Base-by-base conservation (phyloP, 2,113 vertebrate species). In the Rhinopomastus cyanomelas region DNA sequence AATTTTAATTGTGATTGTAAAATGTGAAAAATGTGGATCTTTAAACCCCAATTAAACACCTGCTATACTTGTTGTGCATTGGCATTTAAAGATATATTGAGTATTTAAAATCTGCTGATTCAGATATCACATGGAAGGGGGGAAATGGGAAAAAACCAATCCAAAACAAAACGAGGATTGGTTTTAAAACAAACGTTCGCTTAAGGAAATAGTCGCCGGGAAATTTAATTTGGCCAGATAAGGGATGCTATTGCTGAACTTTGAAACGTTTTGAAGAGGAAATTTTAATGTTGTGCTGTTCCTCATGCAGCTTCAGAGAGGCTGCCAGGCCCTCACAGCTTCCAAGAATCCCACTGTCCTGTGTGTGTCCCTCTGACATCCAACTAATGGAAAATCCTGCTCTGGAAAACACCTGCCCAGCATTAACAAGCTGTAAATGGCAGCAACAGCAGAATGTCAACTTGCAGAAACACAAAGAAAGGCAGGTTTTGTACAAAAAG, bases 31-130 rank as follows among this genome's bases (percentile, higher is more conserved):
- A 98, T 98, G 97, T 97, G 97, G 96, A 97, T 98, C 98, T 98
- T 98, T 98, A 98, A 98, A 98, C 97, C 97, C 98, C 97, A 98
- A 98, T 98, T 98, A 98, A 98, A 98, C 98, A 98, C 98, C 97
- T 98, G 97, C 97, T 98, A 98, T 98, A 98, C 97, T 97, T 97
- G 97, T 97, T 97, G 96, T 97, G 96, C 96, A 97, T 97, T 98
- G 97, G 97, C 97, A 96, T 98, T 98, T 98, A 98, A 98, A 98
- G 97, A 98, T 95, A 98, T 98, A 98, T 98, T 97, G 97, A 97
- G 96, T 96, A 96, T 97, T 98, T 98, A 97, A 97, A 98, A 98
- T 97, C 97, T 98, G 98, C 98, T 98, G 98, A 98, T 97, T 98
- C 98, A 98, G 97, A 97, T 97, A 97, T 97, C 92, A 93, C 92